A percentile compares a stretch with the other conserved stretches of the same genome.
Conservation (phyloP, 2,797 vertebrate species). For the Peromyscus melanophrys region DNA sequence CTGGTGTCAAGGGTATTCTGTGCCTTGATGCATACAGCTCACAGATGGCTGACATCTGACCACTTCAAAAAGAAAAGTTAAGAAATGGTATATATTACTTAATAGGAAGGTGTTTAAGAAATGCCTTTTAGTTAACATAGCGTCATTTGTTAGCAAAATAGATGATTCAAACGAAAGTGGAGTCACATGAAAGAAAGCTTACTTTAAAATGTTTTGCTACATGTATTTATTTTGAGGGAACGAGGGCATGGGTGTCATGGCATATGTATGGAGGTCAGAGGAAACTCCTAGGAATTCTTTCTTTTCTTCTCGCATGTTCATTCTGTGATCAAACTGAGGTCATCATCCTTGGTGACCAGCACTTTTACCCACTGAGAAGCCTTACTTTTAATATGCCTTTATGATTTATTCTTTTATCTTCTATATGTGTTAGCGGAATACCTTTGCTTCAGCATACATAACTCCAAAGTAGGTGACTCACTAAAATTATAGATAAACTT, state of each 20-base stretch:
- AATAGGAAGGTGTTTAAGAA: not conserved
- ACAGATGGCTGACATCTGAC: not conserved
- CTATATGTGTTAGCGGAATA: conserved; percentile 33
- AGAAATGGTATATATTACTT: not conserved
- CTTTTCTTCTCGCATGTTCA: not conserved
- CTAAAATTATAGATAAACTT: conserved; percentile 73
- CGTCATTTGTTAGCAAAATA: conserved; percentile 43
- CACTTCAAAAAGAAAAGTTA: not conserved
- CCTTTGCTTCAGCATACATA: conserved; percentile 73
- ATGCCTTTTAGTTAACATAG: conserved; percentile 11
- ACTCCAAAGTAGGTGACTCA: conserved; percentile 77
- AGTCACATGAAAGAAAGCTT: not conserved
- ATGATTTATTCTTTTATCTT: conserved; percentile 36
- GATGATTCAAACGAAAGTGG: not conserved
- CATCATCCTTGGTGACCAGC: not conserved
- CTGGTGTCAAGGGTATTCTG: not conserved
- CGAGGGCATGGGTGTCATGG: not conserved
- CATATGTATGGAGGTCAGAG: not conserved
- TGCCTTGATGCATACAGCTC: not conserved
- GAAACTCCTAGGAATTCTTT: not conserved
- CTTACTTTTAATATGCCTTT: not conserved
- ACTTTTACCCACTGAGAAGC: not conserved
- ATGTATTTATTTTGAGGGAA: not conserved
- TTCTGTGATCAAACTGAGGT: not conserved
- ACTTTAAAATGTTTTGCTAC: not conserved